Evolutionary conservation across 2,888 invertebrate genomes (phyloP).

Genomic region (Nephrotoma flavescens): DNA sequence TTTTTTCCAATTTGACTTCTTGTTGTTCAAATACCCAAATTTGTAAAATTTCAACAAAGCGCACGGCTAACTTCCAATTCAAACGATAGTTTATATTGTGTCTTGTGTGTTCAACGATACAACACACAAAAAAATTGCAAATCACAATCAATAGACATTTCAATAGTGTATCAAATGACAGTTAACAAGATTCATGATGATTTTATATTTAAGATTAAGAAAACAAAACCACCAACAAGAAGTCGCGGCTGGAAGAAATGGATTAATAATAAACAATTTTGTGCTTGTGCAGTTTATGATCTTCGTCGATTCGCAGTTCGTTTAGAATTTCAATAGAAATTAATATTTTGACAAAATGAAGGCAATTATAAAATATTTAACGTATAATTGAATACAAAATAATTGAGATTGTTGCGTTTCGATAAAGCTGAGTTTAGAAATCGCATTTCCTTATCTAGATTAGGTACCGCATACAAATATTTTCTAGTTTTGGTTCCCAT

Average conservation of each 20-base stretch:
- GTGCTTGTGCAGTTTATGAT: background rate
- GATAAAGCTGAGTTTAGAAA: background rate
- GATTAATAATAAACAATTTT: background rate
- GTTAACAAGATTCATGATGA: constrained; percentile 1
- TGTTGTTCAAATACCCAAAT: background rate
- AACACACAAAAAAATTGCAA: background rate
- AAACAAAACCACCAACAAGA: background rate
- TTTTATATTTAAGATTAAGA: background rate
- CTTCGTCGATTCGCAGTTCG: background rate
- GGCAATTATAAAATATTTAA: background rate
- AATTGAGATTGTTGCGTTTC: background rate
- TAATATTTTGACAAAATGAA: background rate
- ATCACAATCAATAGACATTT: background rate
- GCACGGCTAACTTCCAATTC: background rate
- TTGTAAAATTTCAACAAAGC: background rate
- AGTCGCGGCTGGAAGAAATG: background rate
- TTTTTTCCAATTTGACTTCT: background rate
- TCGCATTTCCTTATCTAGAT: background rate
- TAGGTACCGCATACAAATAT: background rate
- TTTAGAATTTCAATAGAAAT: background rate
- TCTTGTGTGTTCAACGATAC: background rate
- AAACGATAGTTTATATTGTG: background rate
- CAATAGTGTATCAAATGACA: constrained; percentile 3
- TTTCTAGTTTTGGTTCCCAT: background rate
- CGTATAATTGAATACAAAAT: background rate